Percentiles rank a stretch among this genome's conserved stretches.
Evolutionary conservation across 1,140 invertebrate genomes (phyloP).

Genomic region (Procambarus virginalis): DNA sequence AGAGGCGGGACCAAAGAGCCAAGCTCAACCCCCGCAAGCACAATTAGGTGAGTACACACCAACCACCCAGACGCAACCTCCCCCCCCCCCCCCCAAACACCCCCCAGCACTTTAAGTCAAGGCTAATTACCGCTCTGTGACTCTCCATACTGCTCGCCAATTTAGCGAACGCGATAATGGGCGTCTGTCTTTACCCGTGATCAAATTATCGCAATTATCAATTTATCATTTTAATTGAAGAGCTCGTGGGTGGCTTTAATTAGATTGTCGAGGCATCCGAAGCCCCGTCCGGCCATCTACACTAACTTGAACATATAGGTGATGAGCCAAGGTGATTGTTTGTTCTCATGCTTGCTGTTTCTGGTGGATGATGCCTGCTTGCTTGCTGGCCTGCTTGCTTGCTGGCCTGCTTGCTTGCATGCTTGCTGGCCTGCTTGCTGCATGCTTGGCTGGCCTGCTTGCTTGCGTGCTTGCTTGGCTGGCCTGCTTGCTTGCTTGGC

Average conservation of each 20-base stretch:
- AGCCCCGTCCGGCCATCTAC: neutral
- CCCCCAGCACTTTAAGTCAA: neutral
- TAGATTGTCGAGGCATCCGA: neutral
- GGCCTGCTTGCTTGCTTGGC: no score
- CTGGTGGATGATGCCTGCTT: no score
- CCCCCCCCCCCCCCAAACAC: neutral
- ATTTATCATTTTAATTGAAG: conserved; percentile 28
- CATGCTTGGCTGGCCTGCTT: no score
- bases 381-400: no score
- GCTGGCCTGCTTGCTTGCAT: no score
- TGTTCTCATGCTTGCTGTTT: no score
- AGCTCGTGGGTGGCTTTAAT: conserved; percentile 22
- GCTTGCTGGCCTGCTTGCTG: no score
- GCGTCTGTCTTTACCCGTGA: conserved; percentile 31
- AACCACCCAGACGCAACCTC: neutral
- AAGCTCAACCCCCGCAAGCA: neutral
- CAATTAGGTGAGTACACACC: no score
- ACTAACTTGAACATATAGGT: neutral
- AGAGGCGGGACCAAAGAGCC: neutral
- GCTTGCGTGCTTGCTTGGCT: no score
- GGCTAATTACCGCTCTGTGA: conserved; percentile 23
- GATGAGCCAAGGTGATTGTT: neutral
- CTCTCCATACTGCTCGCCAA: conserved; percentile 13
- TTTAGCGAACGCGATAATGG: conserved; percentile 22
- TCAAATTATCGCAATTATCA: conserved; percentile 30